Evolutionary conservation across 2,888 invertebrate genomes (phyloP), one percentile per base, ranked within the genome.

Genomic region (Drosophila barbarae): DNA sequence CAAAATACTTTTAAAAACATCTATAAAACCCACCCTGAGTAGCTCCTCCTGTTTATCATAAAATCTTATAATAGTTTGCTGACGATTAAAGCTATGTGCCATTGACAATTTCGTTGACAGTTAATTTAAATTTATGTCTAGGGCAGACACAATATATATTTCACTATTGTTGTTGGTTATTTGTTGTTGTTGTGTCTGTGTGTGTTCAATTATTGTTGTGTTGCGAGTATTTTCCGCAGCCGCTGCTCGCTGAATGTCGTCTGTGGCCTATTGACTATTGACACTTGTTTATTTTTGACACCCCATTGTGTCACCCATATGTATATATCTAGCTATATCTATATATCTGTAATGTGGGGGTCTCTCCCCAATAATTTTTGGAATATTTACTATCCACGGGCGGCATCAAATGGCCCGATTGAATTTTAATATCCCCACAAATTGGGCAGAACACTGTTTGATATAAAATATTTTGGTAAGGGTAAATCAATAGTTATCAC

Each of bases 271-370:
- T 72, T 72, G 83, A 74, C 84, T 69, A 75, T 78, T 79, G 83
- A 82, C 83, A 76, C 77, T 82, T 84, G 76, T 79, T 85, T 71
- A 76, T 69, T 75, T 73, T 73, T 71, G 76, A 83, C 84, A 76
- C 75, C 70, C 71, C 60, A 69, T 53, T 63, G 77, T 65, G 56
- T 52, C 69, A 55, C 23, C 55, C 39, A 51, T 49, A 18, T 58
- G 41, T 15, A 36, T 54, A 51, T 61, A 30, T 63, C 15, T 53
- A 47, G 44, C 28, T 44, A 28, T 50, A 46, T 49, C 38, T 44
- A n/a, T 36, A 18, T 52, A 41, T 49, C 26, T 44, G 18, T 32
- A 18, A 38, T 26, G 12, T 26, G 18, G 30, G 28, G 49, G 49
- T 23, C 49, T 35, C 49, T 59, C 26, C 32, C 32, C 26, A 44